Conservation (phyloP, 2,113 vertebrate genomes). For the Blennius ocellaris region DNA sequence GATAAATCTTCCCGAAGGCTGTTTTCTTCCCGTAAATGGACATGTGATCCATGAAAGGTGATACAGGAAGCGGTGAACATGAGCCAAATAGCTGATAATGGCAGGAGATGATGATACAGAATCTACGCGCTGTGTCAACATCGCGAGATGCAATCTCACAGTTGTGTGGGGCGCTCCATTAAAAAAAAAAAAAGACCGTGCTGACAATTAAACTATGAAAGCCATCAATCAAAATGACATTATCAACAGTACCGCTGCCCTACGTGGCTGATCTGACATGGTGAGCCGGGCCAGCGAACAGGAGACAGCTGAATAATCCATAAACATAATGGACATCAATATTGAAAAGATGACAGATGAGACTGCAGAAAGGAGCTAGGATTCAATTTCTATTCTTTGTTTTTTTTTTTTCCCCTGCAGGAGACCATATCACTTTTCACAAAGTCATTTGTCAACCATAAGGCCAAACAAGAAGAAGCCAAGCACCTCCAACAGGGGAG, state of each 20-base stretch:
- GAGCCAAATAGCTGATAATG: slow-evolving; percentile 67
- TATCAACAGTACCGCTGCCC: slow-evolving; percentile 66
- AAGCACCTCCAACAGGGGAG: slow-evolving; percentile 60
- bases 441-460: slow-evolving; percentile 70
- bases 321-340: slow-evolving; percentile 79
- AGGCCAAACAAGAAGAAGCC: slow-evolving; percentile 61
- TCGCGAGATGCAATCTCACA: slow-evolving; percentile 50
- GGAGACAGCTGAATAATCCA: slow-evolving; percentile 72
- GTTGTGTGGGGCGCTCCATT: slow-evolving; percentile 52
- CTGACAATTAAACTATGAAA: slow-evolving; percentile 76
- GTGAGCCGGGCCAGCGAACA: slow-evolving; percentile 55
- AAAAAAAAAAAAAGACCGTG: slow-evolving; percentile 33
- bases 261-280: slow-evolving; percentile 65
- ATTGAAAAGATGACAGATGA: slow-evolving; percentile 81
- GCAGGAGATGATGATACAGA: slow-evolving; percentile 56
- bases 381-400: slow-evolving; percentile 76
- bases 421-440: slow-evolving; percentile 66
- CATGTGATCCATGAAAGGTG: slow-evolving; percentile 72
- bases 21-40: slow-evolving; percentile 70
- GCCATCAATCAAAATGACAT: slow-evolving; percentile 74
- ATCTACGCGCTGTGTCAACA: slow-evolving; percentile 49
- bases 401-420: slow-evolving; percentile 39
- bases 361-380: slow-evolving; percentile 61
- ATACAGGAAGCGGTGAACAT: slow-evolving; percentile 74
- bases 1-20: slow-evolving; percentile 51